Base-by-base conservation (phyloP, 2,888 invertebrate genomes). In the Mellilla xanthometata region DNA sequence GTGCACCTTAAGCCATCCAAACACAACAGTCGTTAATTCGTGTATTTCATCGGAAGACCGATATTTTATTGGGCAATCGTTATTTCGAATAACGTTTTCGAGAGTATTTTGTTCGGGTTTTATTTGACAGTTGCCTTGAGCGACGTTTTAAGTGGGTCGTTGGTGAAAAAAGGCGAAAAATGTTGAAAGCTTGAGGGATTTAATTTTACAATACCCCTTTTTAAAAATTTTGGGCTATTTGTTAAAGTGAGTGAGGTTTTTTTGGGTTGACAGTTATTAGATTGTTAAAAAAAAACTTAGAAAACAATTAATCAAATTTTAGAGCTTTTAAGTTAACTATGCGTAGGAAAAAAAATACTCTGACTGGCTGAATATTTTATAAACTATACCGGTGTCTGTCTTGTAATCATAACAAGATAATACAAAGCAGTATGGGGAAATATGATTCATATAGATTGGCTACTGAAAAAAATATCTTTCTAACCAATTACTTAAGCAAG, bases 71-170 rank as follows among this genome's bases (percentile, higher is more conserved):
- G 36, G 23, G 41, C 36, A 41, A 33, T 47, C 23, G 36, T 32
- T 38, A 36, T 33, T 40, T 47, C 41, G 23, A 47, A 41, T 35
- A 29, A 41, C 39, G 30, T 31, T 46, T 46, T 36, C 32, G 35
- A 35, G 40, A 23, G 15, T 40, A 15, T 41, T 47, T 36, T 41
- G 32, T 36, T 47, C 15, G 36, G 13, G 8, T 28, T 47, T 47
- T 41, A 47, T 41, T 38, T 41, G 47, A 41, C 47, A 38, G 40
- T 47, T 12, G 38, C 41, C 47, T 41, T 38, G 9, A 36, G 47
- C 31, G 24, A 29, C 24, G 23, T 7, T 35, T 31, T 46, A 40
- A 46, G 40, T 40, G 36, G 35, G 15, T 10, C 28, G 15, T 45
- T 31, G 22, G 32, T 28, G 12, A 22, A 35, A 34, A 46, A 39